These are phyloP conservation scores for Drosophila chauvacae DNA, from an alignment of 1,140 invertebrate genomes.

Conservation along the genomic window DNA sequence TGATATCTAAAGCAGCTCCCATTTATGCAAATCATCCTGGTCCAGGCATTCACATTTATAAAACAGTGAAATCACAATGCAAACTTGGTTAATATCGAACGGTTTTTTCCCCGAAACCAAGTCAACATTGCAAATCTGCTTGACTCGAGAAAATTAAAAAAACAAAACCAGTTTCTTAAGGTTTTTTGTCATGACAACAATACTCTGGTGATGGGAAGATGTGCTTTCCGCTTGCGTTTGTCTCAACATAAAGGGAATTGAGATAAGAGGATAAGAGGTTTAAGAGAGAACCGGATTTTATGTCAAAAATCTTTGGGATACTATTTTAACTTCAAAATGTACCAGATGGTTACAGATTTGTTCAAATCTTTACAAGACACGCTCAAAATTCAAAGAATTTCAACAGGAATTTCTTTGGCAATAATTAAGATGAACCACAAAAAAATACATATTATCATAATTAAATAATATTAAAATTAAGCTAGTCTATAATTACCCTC, in stretches of 20 bases:
- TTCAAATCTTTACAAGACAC: background rate
- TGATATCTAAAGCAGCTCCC: background rate
- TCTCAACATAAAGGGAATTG: background rate
- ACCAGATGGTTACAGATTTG: background rate
- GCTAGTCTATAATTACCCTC: background rate
- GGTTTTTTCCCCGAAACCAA: conserved; percentile 45
- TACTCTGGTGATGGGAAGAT: conserved; percentile 27
- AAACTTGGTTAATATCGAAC: conserved; percentile 35
- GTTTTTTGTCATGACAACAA: conserved; percentile 16
- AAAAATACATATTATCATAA: background rate
- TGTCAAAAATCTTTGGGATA: background rate
- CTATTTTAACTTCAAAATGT: background rate
- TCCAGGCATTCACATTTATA: conserved; percentile 25
- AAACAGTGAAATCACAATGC: conserved; percentile 47
- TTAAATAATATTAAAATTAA: too few species aligned
- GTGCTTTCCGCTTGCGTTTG: background rate
- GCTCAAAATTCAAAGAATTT: too few species aligned
- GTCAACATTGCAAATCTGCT: conserved; percentile 48
- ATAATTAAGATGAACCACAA: background rate
- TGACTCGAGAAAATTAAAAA: conserved; percentile 23
- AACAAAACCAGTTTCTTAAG: conserved; percentile 40
- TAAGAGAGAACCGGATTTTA: background rate
- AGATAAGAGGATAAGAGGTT: too few species aligned
- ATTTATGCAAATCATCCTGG: conserved; percentile 31
- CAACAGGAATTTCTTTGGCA: too few species aligned